Percentiles rank a stretch among this genome's conserved stretches.
Conservation (phyloP, 23 tunicate species). For the Trididemnum nubilum region DNA sequence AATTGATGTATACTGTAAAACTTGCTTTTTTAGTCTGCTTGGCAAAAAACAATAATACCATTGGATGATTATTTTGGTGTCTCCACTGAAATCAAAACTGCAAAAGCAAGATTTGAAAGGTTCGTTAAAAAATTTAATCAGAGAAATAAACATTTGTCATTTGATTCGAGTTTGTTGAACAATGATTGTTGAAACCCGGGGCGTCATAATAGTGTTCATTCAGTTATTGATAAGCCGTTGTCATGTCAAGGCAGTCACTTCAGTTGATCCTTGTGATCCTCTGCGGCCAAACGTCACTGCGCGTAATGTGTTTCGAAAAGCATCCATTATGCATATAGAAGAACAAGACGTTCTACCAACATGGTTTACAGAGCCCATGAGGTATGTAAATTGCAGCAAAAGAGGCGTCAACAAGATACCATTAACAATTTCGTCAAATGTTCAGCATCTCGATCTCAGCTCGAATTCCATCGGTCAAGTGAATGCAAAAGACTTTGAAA, state of each 20-base stretch:
- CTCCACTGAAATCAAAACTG: no score
- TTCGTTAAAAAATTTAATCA: not conserved
- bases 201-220: not conserved
- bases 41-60: no score
- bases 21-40: no score
- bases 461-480: not conserved
- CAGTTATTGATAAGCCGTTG: no score
- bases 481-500: not conserved
- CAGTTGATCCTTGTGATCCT: constrained; percentile 5
- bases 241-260: not conserved
- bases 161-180: no score
- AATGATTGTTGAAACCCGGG: not conserved
- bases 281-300: not conserved
- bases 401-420: not conserved
- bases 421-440: not conserved
- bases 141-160: not conserved
- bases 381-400: constrained; percentile 14
- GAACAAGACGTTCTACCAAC: not conserved
- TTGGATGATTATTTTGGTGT: no score
- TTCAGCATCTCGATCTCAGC: not conserved
- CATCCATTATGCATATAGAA: not conserved
- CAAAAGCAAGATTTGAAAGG: no score
- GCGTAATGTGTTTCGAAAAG: not conserved
- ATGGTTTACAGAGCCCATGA: constrained; percentile 9
- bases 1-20: no score